Percentiles rank a stretch among this genome's conserved stretches.
Conservation (phyloP, 2,888 invertebrate species). For the Hecatera dysodea region DNA sequence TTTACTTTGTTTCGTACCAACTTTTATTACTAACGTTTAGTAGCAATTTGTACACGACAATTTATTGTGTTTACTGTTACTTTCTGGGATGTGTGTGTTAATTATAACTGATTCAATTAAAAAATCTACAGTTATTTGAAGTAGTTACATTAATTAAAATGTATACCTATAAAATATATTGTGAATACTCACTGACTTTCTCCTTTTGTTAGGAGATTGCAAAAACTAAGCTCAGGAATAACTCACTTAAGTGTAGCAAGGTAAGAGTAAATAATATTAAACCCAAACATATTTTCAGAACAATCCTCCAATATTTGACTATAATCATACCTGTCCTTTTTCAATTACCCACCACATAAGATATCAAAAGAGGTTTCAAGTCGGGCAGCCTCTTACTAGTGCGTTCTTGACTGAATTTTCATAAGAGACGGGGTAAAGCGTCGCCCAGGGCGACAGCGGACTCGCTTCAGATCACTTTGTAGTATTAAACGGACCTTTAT, state of each 20-base stretch:
- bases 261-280: neutral
- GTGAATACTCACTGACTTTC: no score
- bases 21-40: conserved; percentile 18
- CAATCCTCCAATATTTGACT: neutral
- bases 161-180: no score
- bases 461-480: conserved; percentile 85
- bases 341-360: conserved; percentile 55
- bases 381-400: conserved; percentile 29
- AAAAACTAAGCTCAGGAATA: no score
- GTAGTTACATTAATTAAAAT: no score
- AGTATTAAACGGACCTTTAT: conserved; percentile 85
- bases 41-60: conserved; percentile 1
- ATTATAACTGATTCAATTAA: neutral
- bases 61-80: conserved; percentile 7
- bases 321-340: conserved; percentile 46
- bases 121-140: no score
- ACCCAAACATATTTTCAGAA: neutral
- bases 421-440: conserved; percentile 81
- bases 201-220: no score
- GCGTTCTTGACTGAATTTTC: conserved; percentile 82
- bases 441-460: conserved; percentile 84
- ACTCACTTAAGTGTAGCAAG: neutral
- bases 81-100: neutral
- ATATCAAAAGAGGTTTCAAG: conserved; percentile 63
- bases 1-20: conserved; percentile 29